Evolutionary conservation across 2,888 invertebrate genomes (phyloP).

Genomic region (Hyposoter dolosus): DNA sequence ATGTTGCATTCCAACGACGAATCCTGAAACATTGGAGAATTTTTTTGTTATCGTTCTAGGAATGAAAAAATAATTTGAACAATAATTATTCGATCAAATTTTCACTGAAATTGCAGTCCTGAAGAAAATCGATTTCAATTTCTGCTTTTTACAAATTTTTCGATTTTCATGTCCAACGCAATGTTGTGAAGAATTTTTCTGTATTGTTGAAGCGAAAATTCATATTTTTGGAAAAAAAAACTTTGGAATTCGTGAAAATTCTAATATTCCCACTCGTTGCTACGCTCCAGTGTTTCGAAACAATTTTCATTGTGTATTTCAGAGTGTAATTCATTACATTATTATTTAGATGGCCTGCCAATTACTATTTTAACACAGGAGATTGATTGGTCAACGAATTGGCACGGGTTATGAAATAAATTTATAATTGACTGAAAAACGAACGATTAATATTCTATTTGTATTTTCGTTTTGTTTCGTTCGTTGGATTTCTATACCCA

Average conservation of each 20-base stretch:
- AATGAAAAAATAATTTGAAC: neutral
- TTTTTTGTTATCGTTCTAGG: neutral
- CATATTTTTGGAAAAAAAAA: neutral
- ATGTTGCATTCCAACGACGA: slow-evolving; percentile 79
- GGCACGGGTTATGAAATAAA: neutral
- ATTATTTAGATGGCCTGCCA: neutral
- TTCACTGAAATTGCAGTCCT: neutral
- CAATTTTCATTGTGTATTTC: neutral
- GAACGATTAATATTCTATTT: neutral
- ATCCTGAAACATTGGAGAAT: slow-evolving; percentile 74
- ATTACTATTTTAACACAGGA: neutral
- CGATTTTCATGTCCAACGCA: neutral
- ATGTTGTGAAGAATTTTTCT: neutral
- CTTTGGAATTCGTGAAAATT: neutral
- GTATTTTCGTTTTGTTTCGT: neutral
- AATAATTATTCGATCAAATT: neutral
- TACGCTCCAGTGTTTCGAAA: neutral
- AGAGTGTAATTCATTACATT: neutral
- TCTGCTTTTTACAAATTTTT: neutral
- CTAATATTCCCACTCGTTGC: neutral
- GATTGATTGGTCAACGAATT: neutral
- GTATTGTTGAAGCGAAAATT: neutral
- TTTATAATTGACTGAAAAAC: neutral
- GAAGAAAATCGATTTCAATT: neutral
- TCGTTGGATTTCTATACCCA: neutral